Base-by-base conservation (phyloP, 2,797 vertebrate genomes). In the Oryzias dopingdopingensis region DNA sequence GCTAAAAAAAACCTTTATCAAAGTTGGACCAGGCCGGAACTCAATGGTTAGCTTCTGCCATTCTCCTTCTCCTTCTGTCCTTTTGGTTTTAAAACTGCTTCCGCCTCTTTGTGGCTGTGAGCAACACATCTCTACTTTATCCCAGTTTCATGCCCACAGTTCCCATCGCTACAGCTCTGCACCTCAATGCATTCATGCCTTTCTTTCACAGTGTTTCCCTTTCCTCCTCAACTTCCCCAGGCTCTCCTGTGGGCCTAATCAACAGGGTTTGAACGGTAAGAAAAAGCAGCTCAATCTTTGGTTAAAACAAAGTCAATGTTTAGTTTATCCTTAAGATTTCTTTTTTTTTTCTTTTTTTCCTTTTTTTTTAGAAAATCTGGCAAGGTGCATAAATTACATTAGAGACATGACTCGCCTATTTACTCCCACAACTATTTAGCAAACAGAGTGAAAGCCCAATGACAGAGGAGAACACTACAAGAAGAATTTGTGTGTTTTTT, bases 1-100 rank as follows among this genome's bases (percentile, higher is more conserved):
- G 88, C 90, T 91, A 90, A 90, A 91, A 90, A 90, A 90, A 90
- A 88, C 80, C 67, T 74, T 75, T 81, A 79, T 86, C 70, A 77
- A 84, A 81, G 78, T 82, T 77, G 50, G 71, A 58, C 71, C 48
- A 23, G 67, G 62, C 83, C 67, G 62, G 76, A 82, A 81, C 77
- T 72, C 76, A 53, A 58, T 85, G 85, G 82, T 26, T 67, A 80
- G 67, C 67, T 62, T 65, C 43, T 14, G 20, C 57, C 49, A 50
- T 48, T 55, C 43, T 45, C 26, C 68, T 67, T 71, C 62, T 71
- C 26, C 68, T 67, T 71, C 62, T 71, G 48, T 62, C 66, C 72
- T 77, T 79, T 81, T 70, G 44, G 48, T 76, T 80, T 74, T 58
- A 71, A 67, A 62, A 61, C 64, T 16, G 48, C 74, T 65, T 84